Base-by-base conservation (phyloP, 2,888 invertebrate genomes). In the Stramonita haemastoma region DNA sequence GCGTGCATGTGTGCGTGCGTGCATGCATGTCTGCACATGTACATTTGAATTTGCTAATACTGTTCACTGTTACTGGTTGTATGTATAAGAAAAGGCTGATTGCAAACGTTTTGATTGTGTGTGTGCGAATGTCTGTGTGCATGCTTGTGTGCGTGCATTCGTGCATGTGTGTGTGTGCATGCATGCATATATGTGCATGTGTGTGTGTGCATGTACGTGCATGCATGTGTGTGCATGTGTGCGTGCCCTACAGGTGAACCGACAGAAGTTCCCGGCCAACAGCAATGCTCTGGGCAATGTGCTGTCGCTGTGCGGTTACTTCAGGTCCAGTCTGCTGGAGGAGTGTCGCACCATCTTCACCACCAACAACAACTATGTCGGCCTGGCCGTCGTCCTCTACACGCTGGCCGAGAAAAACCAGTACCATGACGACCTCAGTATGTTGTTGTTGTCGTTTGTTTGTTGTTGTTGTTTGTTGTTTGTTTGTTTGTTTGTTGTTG, bases 341-440 rank as follows among this genome's bases (percentile, higher is more conserved):
- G 90, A 91, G 56, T 91, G 92, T 8, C 77, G 87, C 73, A 32
- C 88, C 32, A 93, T 92, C 85, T 92, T 93, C 86, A 86, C 90
- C 36, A 89, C 70, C 34, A 90, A 87, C 46, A 89, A 89, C 22
- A 92, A 92, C 91, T 89, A 91, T 66, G 91, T 91, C 86, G 93
- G 92, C 17, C 86, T 93, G 70, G 92, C 92, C 0, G 90, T 92
- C 85, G 92, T 92, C 1, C 89, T 92, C 34, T 93, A 92, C 86
- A 92, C 92, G 89, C 85, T 91, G 36, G 93, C 92, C 46, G 93
- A 93, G 88, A 93, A 92, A 70, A 90, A 92, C 36, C 93, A 93
- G 88, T 93, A 93, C 88, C 84, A 92, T 79, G 17, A 36, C 29
- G 92, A 93, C 86, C 87, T 93, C 88, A 81, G 93, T 93, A 88